Conservation (phyloP, 2,797 vertebrate genomes). For the Somateria mollissima region DNA sequence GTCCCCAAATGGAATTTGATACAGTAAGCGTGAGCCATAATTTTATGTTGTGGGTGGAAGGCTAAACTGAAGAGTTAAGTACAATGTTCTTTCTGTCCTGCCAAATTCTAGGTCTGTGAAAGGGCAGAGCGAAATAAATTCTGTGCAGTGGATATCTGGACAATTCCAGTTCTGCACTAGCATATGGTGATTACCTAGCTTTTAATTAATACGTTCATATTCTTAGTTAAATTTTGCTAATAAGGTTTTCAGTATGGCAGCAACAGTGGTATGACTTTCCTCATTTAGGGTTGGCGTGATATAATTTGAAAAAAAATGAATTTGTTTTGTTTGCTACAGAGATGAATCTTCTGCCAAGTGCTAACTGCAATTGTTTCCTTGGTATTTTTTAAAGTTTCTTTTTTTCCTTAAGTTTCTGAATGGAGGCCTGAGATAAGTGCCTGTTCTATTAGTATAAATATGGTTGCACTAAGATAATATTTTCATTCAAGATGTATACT, state of each 20-base stretch:
- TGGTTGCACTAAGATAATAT: not conserved
- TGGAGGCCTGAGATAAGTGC: not conserved
- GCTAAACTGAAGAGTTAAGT: not conserved
- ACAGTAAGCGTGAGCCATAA: not conserved
- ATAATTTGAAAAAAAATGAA: not conserved
- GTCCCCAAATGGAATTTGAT: not conserved
- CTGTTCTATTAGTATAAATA: not conserved
- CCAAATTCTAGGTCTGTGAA: not conserved
- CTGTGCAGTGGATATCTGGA: not conserved
- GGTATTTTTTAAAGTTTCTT: not conserved
- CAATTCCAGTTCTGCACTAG: not conserved
- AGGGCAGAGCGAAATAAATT: not conserved
- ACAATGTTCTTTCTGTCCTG: not conserved
- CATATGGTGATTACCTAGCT: not conserved
- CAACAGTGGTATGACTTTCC: not conserved
- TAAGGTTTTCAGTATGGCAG: not conserved
- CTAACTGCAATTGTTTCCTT: not conserved
- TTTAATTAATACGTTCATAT: not conserved
- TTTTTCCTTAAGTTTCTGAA: not conserved
- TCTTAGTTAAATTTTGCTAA: not conserved
- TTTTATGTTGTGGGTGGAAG: not conserved
- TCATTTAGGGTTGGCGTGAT: not conserved
- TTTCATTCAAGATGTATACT: not conserved
- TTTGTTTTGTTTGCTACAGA: not conserved
- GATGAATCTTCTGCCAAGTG: not conserved